A percentile compares a stretch with the other conserved stretches of the same genome.
Evolutionary conservation across 1,140 invertebrate species (phyloP).

Genomic region (Drosophila athabasca): DNA sequence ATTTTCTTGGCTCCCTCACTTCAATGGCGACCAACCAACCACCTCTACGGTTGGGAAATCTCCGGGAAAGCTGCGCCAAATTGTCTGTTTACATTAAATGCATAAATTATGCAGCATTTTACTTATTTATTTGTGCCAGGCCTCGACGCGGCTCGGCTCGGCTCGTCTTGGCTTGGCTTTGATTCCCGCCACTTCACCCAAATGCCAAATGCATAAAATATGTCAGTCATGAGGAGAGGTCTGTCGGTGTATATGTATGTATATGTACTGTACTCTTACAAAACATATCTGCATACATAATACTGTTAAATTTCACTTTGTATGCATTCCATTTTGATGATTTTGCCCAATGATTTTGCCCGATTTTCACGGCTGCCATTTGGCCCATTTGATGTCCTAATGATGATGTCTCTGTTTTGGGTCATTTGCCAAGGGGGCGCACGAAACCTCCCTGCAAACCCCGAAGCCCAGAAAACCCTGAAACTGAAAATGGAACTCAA

Average conservation of each 20-base stretch:
- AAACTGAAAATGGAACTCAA: no score
- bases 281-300: slow-evolving; percentile 12
- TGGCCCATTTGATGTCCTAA: slow-evolving; percentile 56
- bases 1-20: slow-evolving; percentile 16
- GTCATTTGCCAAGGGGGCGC: slow-evolving; percentile 51
- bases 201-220: slow-evolving; percentile 78
- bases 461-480: no score
- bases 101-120: slow-evolving; percentile 75
- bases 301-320: slow-evolving; percentile 52
- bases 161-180: slow-evolving; percentile 52
- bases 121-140: slow-evolving; percentile 57
- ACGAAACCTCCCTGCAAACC: slow-evolving; percentile 26
- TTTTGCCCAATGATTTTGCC: slow-evolving; percentile 23
- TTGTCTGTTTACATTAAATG: slow-evolving; percentile 80
- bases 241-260: no score
- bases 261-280: neutral
- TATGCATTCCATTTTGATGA: slow-evolving; percentile 64
- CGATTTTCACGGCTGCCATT: slow-evolving; percentile 41
- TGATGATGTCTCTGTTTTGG: slow-evolving; percentile 70
- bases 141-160: neutral
- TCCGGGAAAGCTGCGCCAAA: slow-evolving; percentile 39
- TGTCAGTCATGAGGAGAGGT: slow-evolving; percentile 38
- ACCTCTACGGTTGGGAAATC: no score
- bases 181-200: slow-evolving; percentile 60
- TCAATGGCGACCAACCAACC: slow-evolving; percentile 3